Base-by-base conservation (phyloP, 1,140 invertebrate species). In the Trialeurodes vaporariorum region DNA sequence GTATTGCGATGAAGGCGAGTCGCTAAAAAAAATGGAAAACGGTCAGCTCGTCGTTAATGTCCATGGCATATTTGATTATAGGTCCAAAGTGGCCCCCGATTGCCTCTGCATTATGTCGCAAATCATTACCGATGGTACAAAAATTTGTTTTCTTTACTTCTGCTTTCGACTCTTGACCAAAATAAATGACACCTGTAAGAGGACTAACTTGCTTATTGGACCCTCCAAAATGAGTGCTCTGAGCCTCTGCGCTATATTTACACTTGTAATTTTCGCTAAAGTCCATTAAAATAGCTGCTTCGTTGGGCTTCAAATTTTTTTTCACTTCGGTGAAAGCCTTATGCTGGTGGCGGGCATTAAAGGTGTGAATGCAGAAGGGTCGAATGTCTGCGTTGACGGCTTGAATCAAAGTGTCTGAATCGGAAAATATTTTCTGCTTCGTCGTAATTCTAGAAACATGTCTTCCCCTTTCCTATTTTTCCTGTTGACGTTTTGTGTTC, bases 81-180 rank as follows among this genome's bases (percentile, higher is more conserved):
- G 72, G 70, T 71, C 74, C 71, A 59, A 77, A 59, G 70, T 78
- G 74, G 68, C 70, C 75, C 73, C 73, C 75, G 67, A 77, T 70
- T 2, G 75, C 73, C 70, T 70, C 69, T 61, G 76, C 71, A 65
- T 75, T 72, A 68, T 77, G 75, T 22, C 72, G 70, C 58, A 74
- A 72, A 71, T 72, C 74, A 62, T 77, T 70, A 71, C 74, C 75
- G 24, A 77, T 69, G 11, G 75, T 75, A 70, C 76, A 73, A 73
- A 78, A 77, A 61, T 71, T 76, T 49, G 74, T 59, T 63, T 62
- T 23, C 27, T 71, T 64, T 34, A 40, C 72, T 63, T 64, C 64
- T 34, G 2, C 26, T 25, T 59, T 25, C 21, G 61, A 25, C 22
- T 49, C 49, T 5, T 64, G 64, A 26, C 49, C 68, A 40, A 59